Evolutionary conservation across 2,797 vertebrate genomes (phyloP), one percentile per base, ranked within the genome.

Genomic region (Xiphophorus birchmanni): DNA sequence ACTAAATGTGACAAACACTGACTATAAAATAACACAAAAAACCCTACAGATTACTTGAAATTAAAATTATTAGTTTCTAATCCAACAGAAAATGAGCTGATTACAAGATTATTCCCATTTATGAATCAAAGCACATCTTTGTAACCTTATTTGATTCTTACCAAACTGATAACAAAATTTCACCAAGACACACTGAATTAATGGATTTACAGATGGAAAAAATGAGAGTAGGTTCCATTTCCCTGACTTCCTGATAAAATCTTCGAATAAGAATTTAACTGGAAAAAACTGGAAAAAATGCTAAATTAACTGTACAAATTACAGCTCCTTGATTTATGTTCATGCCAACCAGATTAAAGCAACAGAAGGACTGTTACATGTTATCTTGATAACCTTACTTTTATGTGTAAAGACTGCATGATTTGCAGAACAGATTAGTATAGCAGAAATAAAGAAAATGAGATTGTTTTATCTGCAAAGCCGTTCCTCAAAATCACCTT

Each of bases 381-480:
- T 54, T 69, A 12, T 73, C 12, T 17, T n/a, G 18, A 74, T 83
- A 60, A 54, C 75, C 69, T 84, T 67, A 48, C 26, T 71, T 75
- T 73, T 60, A 50, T 48, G 42, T 60, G 35, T 42, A 6, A 52
- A 79, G 11, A 78, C 74, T 35, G 12, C 37, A 32, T 17, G 4
- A 32, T 67, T 26, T 18, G 11, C 21, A 48, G 42, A 75, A 73
- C 32, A 18, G 10, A 58, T 32, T 18, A 54, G 56, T 54, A n/a
- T 69, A 44, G 40, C 21, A 73, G 29, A 54, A 75, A 74, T 35
- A 52, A 37, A 48, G 21, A 42, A 67, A 42, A 40, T 40, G 7
- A 5, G 37, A 65, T 18, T 50, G 29, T 83, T 81, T 67, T n/a
- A 69, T 37, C 7, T 42, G 1, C 63, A 40, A 26, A 40, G 15